Evolutionary conservation across 2,888 invertebrate genomes (phyloP), one percentile per base, ranked within the genome.

Genomic region (Zelleria hepariella): DNA sequence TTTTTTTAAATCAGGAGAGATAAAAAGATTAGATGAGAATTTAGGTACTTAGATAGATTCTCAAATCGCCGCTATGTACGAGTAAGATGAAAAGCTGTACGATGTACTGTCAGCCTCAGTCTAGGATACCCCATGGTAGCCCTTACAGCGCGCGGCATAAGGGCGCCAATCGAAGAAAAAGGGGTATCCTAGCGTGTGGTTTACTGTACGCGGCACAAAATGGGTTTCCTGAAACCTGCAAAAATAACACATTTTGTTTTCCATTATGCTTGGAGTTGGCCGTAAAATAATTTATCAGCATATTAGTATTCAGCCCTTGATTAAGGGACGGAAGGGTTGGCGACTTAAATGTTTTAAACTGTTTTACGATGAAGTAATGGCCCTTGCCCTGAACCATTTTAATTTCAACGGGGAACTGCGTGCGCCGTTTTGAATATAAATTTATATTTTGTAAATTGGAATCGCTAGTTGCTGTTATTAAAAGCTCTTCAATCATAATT

Each of bases 291-390:
- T 48, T 57, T 47, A 57, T 47, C 0, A 47, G 57, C 47, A 48
- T 57, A 57, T 48, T 57, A 57, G 47, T 48, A 57, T 57, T 47
- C 57, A 48, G 48, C 57, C 48, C 57, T 48, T 48, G 57, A 48
- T 18, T 21, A 47, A 48, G 48, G 57, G 48, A 57, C 24, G 47
- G 20, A 48, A 48, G 47, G 47, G 48, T 48, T n/a, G 32, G 18
- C 24, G 8, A 48, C 48, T 10, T 57, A 57, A 57, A 47, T 47
- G 57, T 57, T 57, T 48, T n/a, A 25, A 57, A 57, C 48, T 48
- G 57, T 18, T 57, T 57, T 57, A 57, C 48, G 57, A 57, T 54
- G 53, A 53, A 53, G 53, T 24, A 53, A 53, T 53, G 53, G 23
- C 53, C 53, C 53, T 53, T 25, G 53, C 21, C 23, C 25, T 23